Evolutionary conservation across 2,888 invertebrate genomes (phyloP), one percentile per base, ranked within the genome.

Genomic region (Himalopsyche tibetana): DNA sequence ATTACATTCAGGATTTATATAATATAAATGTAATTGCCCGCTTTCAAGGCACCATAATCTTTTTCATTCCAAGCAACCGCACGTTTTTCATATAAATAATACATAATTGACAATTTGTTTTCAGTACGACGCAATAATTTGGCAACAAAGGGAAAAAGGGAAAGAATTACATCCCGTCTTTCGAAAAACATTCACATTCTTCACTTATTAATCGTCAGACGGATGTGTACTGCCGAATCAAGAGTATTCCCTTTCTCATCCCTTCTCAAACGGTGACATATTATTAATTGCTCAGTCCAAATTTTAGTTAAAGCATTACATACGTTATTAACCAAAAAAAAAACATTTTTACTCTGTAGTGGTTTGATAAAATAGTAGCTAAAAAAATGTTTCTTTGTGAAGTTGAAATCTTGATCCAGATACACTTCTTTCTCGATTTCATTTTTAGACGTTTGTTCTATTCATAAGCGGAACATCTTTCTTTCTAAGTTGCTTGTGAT

Each of bases 41-140:
- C 63, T 63, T 63, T 63, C 63, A 63, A 63, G 63, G 63, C 28
- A 19, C 19, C 63, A 63, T 63, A 63, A 63, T 63, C 63, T 63
- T 28, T 63, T 63, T 63, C 63, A 63, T 63, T 63, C 28, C 63
- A 63, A 11, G 63, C 63, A 19, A 63, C 63, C 63, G 63, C 63
- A 63, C 63, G 63, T 63, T 63, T 63, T 63, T 63, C 63, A 63
- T 63, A 63, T 63, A 63, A 63, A 63, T 63, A 63, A 63, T 63
- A 63, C 63, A 63, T 63, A 63, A 63, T 63, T 63, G 63, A 63
- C 63, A 63, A 63, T 63, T 63, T 63, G 63, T 63, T 63, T 63
- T 19, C 63, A 63, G 63, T 63, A 63, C 19, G 63, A 63, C 63
- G 63, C 63, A 63, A 63, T 63, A 51, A 51, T 51, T 51, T 51